phyloP scores from a whole-genome alignment of 2,797 vertebrate species.

The Pipistrellus kuhlii region DNA sequence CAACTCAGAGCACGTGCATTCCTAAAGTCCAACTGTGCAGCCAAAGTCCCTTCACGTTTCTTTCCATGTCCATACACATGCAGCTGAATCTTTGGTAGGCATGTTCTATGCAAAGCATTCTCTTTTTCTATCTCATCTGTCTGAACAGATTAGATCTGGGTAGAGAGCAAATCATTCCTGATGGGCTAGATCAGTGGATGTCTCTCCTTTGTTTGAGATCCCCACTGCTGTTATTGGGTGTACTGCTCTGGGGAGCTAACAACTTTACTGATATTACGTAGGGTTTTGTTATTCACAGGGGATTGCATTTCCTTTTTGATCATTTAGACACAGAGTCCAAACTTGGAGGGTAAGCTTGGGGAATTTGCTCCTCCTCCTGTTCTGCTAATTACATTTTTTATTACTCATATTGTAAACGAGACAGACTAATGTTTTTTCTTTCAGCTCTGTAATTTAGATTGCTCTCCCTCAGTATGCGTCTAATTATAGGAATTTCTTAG shows the following conservation, averaged over 20 bases:
- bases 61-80: neutral
- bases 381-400: slow-evolving; percentile 73
- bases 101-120: neutral
- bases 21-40: neutral
- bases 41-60: neutral
- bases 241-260: slow-evolving; percentile 13
- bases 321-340: slow-evolving; percentile 28
- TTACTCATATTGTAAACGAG: slow-evolving; percentile 65
- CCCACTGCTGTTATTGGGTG: neutral
- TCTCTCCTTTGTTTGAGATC: slow-evolving; percentile 43
- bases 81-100: neutral
- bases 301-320: slow-evolving; percentile 29
- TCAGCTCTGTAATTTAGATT: slow-evolving; percentile 44
- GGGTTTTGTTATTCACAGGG: slow-evolving; percentile 42
- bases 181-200: neutral
- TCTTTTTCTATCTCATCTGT: slow-evolving; percentile 29
- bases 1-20: neutral
- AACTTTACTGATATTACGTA: slow-evolving; percentile 43
- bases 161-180: slow-evolving; percentile 35
- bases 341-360: neutral
- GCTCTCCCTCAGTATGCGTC: slow-evolving; percentile 7
- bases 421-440: slow-evolving; percentile 41
- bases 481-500: slow-evolving; percentile 59
- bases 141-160: slow-evolving; percentile 5
- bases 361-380: slow-evolving; percentile 50